Conservation (phyloP, 2,113 vertebrate species). For the Poecilia latipinna region DNA sequence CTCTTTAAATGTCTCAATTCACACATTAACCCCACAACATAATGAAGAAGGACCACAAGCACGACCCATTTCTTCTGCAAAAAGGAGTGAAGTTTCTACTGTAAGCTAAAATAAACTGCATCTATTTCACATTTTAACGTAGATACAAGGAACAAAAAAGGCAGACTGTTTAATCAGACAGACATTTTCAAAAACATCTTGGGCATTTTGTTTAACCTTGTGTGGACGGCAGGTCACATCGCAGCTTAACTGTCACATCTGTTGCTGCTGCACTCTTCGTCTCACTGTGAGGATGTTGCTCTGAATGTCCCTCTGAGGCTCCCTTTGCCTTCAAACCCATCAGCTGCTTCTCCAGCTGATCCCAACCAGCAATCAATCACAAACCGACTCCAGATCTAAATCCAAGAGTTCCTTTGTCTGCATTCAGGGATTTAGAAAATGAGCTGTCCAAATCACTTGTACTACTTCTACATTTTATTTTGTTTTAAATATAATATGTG, state of each 20-base stretch:
- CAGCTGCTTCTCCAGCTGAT: conserved; percentile 47
- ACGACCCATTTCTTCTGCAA: too few species aligned
- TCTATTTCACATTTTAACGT: too few species aligned
- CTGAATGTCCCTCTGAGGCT: conserved; percentile 39
- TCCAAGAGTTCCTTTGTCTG: too few species aligned
- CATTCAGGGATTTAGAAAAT: too few species aligned
- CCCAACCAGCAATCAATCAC: conserved; percentile 48
- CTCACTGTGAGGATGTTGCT: conserved; percentile 13
- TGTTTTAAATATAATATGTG: too few species aligned
- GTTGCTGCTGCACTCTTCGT: background rate
- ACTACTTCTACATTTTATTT: too few species aligned
- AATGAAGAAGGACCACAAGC: background rate
- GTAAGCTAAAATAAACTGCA: too few species aligned
- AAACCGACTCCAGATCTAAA: background rate
- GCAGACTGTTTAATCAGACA: background rate
- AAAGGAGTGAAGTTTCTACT: too few species aligned
- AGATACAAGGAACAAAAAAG: background rate
- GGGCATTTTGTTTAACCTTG: background rate
- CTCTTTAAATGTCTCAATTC: too few species aligned
- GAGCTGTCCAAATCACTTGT: too few species aligned
- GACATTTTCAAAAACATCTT: conserved; percentile 8
- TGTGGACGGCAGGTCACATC: conserved; percentile 4
- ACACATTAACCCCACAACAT: background rate
- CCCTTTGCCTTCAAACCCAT: conserved; percentile 34
- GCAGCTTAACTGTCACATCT: conserved; percentile 47